Evolutionary conservation across 2,888 invertebrate genomes (phyloP), one percentile per base, ranked within the genome.

Genomic region (Dione juno): DNA sequence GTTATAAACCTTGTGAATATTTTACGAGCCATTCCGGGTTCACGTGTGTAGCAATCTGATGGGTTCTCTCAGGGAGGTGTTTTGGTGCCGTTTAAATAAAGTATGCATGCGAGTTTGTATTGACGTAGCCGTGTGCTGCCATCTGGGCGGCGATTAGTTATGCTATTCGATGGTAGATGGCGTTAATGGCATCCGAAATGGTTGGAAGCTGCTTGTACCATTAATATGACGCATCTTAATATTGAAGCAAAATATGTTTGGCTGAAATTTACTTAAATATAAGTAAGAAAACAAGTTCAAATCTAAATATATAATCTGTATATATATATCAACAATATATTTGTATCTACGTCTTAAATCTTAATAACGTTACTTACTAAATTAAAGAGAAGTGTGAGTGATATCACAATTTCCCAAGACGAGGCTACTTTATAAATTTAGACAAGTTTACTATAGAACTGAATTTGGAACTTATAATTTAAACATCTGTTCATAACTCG

Each of bases 1-100:
- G 90, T 92, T 92, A 92, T 85, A 79, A 82, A 78, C 76, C 76
- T 69, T 48, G 80, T 92, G 90, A 92, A 92, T 92, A 90, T 89
- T 92, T 92, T 84, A 92, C 82, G 81, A 81, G 78, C 87, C 82
- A 91, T 91, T 86, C 81, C 86, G 84, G 78, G 80, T 79, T 57
- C 79, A 75, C 78, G 78, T 48, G 69, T 66, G 82, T 85, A 84
- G 86, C 88, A 86, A 88, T 89, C 88, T 89, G 86, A 85, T 86
- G 89, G 86, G 86, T 88, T 84, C 82, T 84, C 82, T 83, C 76
- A 70, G 76, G 90, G 88, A 88, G 86, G 80, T 79, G 88, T 88
- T 89, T 90, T 89, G 89, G 88, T 86, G 84, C 81, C 78, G 73
- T 73, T 76, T 76, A 79, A 78, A 88, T 91, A 85, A 92, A 91